Percentiles rank a stretch among this genome's conserved stretches.
phyloP scores from a whole-genome alignment of 2,888 invertebrate genomes.

The Ornithoptera alexandrae region DNA sequence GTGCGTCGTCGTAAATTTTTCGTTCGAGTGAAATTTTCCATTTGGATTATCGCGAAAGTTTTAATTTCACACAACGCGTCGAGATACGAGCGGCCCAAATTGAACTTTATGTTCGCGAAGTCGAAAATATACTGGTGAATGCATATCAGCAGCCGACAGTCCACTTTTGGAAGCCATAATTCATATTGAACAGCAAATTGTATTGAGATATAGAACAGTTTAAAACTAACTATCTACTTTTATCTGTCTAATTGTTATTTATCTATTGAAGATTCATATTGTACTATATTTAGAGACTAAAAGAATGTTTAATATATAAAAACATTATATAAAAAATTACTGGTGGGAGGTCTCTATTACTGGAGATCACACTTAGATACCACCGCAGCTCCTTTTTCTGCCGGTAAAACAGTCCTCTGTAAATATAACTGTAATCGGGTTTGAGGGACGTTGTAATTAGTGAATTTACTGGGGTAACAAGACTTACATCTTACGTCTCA shows the following conservation, averaged over 20 bases:
- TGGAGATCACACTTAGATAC: too few relatives aligned
- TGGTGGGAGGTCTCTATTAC: too few relatives aligned
- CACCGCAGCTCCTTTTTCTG: too few relatives aligned
- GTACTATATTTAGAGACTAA: too few relatives aligned
- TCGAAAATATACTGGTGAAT: constrained; percentile 71
- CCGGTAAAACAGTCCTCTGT: too few relatives aligned
- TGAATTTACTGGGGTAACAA: too few relatives aligned
- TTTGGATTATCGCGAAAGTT: constrained; percentile 70
- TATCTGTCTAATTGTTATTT: background rate
- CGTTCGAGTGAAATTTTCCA: constrained; percentile 69
- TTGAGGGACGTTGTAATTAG: too few relatives aligned
- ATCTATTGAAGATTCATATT: too few relatives aligned
- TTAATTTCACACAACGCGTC: constrained; percentile 1
- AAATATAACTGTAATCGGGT: too few relatives aligned
- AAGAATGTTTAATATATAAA: too few relatives aligned
- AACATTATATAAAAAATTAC: too few relatives aligned
- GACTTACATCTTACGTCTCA: too few relatives aligned
- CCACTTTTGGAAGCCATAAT: constrained; percentile 55
- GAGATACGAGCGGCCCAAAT: constrained; percentile 30
- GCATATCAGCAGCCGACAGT: constrained; percentile 67
- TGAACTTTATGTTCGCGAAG: constrained; percentile 64
- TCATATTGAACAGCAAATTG: constrained; percentile 53
- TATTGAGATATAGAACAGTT: constrained; percentile 42
- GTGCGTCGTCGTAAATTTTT: constrained; percentile 72
- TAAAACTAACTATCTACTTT: background rate